These are phyloP conservation scores for Spea bombifrons DNA, from an alignment of 2,113 vertebrate genomes.

Conservation along the genomic window DNA sequence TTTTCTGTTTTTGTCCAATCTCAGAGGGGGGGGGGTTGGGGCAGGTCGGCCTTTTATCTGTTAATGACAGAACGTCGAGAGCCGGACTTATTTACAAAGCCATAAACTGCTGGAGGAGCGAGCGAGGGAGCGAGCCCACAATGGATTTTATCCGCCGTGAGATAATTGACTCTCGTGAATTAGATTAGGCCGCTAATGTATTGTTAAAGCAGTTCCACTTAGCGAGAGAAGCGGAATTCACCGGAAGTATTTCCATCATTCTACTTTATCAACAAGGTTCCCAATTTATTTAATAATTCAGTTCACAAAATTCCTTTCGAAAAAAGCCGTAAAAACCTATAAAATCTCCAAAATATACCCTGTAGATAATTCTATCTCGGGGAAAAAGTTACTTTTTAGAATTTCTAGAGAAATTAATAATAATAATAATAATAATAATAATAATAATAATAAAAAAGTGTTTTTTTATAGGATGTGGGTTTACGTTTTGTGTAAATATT, in stretches of 20 bases:
- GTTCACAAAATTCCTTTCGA: neutral
- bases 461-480: no score
- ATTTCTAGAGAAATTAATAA: no score
- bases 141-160: slow-evolving; percentile 30
- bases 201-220: slow-evolving; percentile 40
- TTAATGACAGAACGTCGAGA: neutral
- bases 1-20: neutral
- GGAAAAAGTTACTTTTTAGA: no score
- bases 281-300: slow-evolving; percentile 22
- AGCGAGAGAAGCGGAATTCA: slow-evolving; percentile 24
- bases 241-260: slow-evolving; percentile 18
- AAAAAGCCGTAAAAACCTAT: no score
- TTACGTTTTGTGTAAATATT: no score
- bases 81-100: slow-evolving; percentile 12
- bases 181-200: slow-evolving; percentile 44
- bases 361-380: no score
- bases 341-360: no score
- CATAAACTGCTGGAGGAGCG: slow-evolving; percentile 5
- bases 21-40: neutral
- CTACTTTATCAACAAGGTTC: slow-evolving; percentile 8
- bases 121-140: neutral
- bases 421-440: no score
- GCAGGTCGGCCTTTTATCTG: slow-evolving; percentile 15
- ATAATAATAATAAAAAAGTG: no score
- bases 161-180: slow-evolving; percentile 45